Base-by-base conservation (phyloP, 2,888 invertebrate genomes). In the Hypolimnas misippus region DNA sequence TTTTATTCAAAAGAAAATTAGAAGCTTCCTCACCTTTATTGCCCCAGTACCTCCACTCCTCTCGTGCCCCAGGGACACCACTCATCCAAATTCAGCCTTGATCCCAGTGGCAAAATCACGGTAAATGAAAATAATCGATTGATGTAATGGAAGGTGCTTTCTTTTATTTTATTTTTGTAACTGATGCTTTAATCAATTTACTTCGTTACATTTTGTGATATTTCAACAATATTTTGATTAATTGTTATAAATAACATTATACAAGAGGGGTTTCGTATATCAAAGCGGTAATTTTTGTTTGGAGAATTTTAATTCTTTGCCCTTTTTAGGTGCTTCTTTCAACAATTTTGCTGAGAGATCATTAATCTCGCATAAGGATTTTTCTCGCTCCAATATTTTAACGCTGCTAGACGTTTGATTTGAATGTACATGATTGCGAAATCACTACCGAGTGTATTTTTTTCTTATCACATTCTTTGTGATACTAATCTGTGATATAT, bases 281-380 rank as follows among this genome's bases (percentile, higher is more conserved):
- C n/a, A 19, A 52, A 51, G 40, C n/a, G 7, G 12, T 40, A 40
- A 51, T 40, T 35, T 35, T 17, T 19, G 44, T 40, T 33, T 44
- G n/a, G 42, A 12, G 14, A 5, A 50, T 61, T 50, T 55, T 40
- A n/a, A 12, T 29, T 54, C 53, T 16, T 40, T 16, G 35, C 78
- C 76, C 77, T 76, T 78, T 74, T 71, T 76, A 25, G 70, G 71
- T 67, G 70, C 72, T 71, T 76, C 44, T 46, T 75, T 73, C 72
- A 73, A 66, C 69, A 81, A 83, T 74, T 82, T 81, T 71, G 74
- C 70, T 67, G 70, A 65, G 71, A 75, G 72, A 72, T 76, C 83
- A 89, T 89, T 86, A 87, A 88, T 89, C 88, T 87, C 81, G 77
- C 70, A 82, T 78, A 73, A 73, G 78, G 76, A 80, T 81, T 82